phyloP scores from a whole-genome alignment of 2,888 invertebrate species.

The Furcula furcula region DNA sequence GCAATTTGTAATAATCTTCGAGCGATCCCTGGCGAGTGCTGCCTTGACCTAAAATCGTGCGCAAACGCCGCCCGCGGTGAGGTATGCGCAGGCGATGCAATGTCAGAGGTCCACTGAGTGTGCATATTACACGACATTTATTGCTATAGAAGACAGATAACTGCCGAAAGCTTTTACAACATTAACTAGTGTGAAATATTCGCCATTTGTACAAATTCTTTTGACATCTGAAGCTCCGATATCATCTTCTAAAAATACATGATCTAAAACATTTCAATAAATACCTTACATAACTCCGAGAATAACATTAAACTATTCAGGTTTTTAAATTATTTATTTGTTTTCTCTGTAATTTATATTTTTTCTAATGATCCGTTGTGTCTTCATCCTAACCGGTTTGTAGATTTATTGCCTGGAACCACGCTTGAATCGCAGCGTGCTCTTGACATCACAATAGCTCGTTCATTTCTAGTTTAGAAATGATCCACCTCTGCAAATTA shows the following conservation, averaged over 20 bases:
- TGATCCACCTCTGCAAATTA: slow-evolving; percentile 35
- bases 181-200: too few species aligned
- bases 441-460: slow-evolving; percentile 64
- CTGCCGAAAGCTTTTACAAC: slow-evolving; percentile 13
- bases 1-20: slow-evolving; percentile 60
- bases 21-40: slow-evolving; percentile 58
- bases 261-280: neutral
- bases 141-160: slow-evolving; percentile 24
- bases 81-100: slow-evolving; percentile 47
- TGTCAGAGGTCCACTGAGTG: slow-evolving; percentile 46
- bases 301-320: neutral
- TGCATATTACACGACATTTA: slow-evolving; percentile 22
- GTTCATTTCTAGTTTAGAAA: slow-evolving; percentile 50
- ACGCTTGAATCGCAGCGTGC: slow-evolving; percentile 34
- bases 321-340: slow-evolving; percentile 10
- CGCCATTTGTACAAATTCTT: too few species aligned
- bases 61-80: slow-evolving; percentile 37
- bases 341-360: slow-evolving; percentile 12
- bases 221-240: slow-evolving; percentile 7
- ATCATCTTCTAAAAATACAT: slow-evolving; percentile 8
- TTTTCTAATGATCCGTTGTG: slow-evolving; percentile 26
- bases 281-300: neutral
- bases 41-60: slow-evolving; percentile 77
- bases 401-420: slow-evolving; percentile 46
- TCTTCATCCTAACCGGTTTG: slow-evolving; percentile 34